Evolutionary conservation across 2,888 invertebrate species (phyloP), one percentile per base, ranked within the genome.

Genomic region (Heterodera filipjevi): DNA sequence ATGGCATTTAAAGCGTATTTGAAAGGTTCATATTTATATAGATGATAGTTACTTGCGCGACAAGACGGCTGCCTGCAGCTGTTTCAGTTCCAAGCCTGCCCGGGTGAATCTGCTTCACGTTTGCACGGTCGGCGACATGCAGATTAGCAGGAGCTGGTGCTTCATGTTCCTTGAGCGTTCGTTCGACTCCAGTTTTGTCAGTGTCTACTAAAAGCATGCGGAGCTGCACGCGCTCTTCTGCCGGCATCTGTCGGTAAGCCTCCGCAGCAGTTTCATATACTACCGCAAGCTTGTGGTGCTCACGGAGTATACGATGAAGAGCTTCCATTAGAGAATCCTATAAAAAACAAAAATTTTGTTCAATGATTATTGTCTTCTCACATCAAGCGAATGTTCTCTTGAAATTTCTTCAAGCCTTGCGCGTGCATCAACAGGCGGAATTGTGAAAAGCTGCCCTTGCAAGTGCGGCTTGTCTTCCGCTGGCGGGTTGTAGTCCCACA

Each of bases 391-490:
- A 30, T 71, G 5, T 1, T 71, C 71, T 0, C 8, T 5, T 1
- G 71, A 71, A 30, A 71, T 39, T 0, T 30, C 71, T 0, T 5
- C 6, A 0, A 71, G 0, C 5, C 71, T 0, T n/a, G 32, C 6
- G 0, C 27, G 44, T 0, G 71, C 30, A 0, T 39, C 39, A 30
- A 2, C 46, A 1, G 71, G 71, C 0, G 71, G 71, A 1, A 71
- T 32, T 22, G 71, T 71, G 71, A 44, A 71, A 0, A 71, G 30
- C 27, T 71, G 71, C 6, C 71, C 71, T n/a, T 46, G 71, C 6
- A 71, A 0, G 10, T n/a, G 27, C 5, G 71, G 71, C 59, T 27
- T 27, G 0, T 19, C 5, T 5, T 6, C n/a, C 0, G 5, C n/a
- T 3, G 59, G 59, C 0, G 59, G 59, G 27, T 59, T 59, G 59